Conservation (phyloP, 2,113 vertebrate species). For the Ceratotherium simum region DNA sequence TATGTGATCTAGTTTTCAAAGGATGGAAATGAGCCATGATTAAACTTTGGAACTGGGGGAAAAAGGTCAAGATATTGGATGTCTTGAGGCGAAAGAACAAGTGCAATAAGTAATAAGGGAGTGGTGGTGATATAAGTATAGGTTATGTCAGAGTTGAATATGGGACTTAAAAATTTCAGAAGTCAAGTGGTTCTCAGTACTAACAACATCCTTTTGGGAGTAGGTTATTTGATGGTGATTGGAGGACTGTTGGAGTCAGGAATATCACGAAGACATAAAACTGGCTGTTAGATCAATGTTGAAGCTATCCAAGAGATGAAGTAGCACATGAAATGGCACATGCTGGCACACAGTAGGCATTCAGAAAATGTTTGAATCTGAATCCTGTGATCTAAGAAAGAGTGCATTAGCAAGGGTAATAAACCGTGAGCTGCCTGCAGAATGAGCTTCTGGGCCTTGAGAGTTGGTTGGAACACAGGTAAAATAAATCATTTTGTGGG, state of each 20-base stretch:
- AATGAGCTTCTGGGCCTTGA: not conserved
- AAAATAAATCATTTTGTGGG: slow-evolving; percentile 51
- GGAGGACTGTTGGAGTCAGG: not conserved
- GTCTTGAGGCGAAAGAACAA: not conserved
- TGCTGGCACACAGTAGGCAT: not conserved
- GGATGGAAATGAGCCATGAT: slow-evolving; percentile 5
- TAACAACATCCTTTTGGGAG: not conserved
- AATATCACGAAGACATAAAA: not conserved
- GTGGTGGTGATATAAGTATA: not conserved
- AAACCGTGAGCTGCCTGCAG: slow-evolving; percentile 18
- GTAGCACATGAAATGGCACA: not conserved
- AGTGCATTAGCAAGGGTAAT: not conserved
- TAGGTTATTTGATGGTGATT: not conserved
- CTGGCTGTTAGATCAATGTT: not conserved
- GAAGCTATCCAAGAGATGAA: not conserved
- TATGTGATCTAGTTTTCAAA: slow-evolving; percentile 5
- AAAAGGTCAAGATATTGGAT: not conserved
- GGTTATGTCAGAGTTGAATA: not conserved
- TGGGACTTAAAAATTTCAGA: not conserved
- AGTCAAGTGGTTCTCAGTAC: not conserved
- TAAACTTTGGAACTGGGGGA: not conserved
- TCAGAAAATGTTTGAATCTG: slow-evolving; percentile 41
- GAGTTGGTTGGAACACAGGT: not conserved
- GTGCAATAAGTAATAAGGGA: not conserved
- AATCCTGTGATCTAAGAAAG: not conserved